These are phyloP conservation scores for Agonopterix heracliana DNA, from an alignment of 2,888 invertebrate species.

Conservation along the genomic window DNA sequence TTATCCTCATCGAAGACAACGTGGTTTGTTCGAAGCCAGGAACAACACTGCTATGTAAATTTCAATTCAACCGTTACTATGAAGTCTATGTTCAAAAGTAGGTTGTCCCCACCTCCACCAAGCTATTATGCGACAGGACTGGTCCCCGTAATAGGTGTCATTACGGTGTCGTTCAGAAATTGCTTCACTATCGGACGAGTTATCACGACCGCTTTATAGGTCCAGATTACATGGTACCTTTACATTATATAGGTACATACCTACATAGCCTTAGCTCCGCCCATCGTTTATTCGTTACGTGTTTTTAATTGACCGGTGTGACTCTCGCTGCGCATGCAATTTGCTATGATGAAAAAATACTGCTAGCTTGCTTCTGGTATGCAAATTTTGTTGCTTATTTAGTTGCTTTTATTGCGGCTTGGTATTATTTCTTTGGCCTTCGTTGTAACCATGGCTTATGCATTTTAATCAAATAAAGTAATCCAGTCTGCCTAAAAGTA, in stretches of 20 bases:
- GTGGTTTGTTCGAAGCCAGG: neutral
- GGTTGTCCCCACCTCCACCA: neutral
- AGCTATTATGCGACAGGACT: constrained; percentile 3
- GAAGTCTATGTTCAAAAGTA: neutral
- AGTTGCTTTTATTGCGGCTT: too few species aligned
- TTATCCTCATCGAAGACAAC: too few species aligned
- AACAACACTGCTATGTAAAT: neutral
- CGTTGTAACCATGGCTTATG: too few species aligned
- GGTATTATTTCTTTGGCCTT: too few species aligned
- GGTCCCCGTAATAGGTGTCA: constrained; percentile 66
- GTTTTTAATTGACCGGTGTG: constrained; percentile 31
- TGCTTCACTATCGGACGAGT: constrained; percentile 70
- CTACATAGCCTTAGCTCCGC: constrained; percentile 33
- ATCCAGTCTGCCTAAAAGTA: too few species aligned
- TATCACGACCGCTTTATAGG: constrained; percentile 68
- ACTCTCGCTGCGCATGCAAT: constrained; percentile 3
- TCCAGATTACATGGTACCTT: constrained; percentile 63
- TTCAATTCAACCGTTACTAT: neutral
- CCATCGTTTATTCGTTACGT: constrained; percentile 34
- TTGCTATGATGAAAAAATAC: neutral
- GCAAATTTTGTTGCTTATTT: neutral
- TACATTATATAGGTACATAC: neutral
- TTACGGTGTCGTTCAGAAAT: constrained; percentile 72
- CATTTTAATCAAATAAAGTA: too few species aligned
- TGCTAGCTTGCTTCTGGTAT: neutral